Evolutionary conservation across 2,888 invertebrate species (phyloP), one percentile per base, ranked within the genome.

Genomic region (Trissolcus brochymenae): DNA sequence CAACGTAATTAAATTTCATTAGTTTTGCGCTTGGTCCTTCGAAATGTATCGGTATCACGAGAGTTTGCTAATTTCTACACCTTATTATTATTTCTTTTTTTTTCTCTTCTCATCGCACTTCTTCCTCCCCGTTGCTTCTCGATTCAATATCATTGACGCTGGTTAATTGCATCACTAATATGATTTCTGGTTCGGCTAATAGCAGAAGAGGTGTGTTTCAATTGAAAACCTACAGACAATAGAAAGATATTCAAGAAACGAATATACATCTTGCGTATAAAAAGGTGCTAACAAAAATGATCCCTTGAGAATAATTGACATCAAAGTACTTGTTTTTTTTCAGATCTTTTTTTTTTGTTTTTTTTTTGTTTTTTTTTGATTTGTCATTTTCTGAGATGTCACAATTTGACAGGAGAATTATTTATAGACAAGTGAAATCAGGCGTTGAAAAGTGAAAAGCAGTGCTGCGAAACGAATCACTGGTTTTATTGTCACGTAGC

Each of bases 251-350:
- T 35, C 25, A 25, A 6, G 7, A 7, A 35, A 35, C 7, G 11
- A 35, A 11, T 35, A 11, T 35, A 35, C 9, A 35, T 35, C 9
- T 35, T 35, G 35, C 11, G 11, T 35, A 11, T 11, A 35, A 35
- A 35, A 35, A 35, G 9, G 35, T 35, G 35, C n/a, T 46, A 46
- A 16, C 16, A 46, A 46, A 16, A 46, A 46, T 46, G n/a, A 16
- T 94, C 94, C 94, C 94, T 94, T 94, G 94, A 93, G 92, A 93
- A 91, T 94, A 94, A 94, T 94, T 94, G 94, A 94, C 94, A 93
- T 93, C 93, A 93, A 94, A 92, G 92, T 92, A 72, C 68, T 73
- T 75, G n/a, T n/a, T 66, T 75, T 68, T 29, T 50, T 49, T 60
- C 16, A 16, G 21, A 21, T 54, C 13, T 54, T 2, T 55, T 55